These are phyloP conservation scores for Vimba vimba DNA, from an alignment of 2,113 vertebrate species.

Conservation along the genomic window DNA sequence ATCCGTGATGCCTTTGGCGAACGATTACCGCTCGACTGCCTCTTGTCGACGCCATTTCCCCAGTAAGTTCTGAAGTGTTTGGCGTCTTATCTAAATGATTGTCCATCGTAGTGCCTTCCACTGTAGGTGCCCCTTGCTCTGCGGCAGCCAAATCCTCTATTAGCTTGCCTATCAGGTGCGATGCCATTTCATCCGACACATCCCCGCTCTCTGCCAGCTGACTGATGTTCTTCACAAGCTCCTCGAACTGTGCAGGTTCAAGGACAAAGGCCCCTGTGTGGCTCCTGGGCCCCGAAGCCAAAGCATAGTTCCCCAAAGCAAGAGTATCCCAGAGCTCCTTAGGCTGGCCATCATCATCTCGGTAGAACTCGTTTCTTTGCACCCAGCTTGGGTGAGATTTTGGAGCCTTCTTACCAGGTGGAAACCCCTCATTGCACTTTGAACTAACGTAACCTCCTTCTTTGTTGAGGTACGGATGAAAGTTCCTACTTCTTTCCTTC, in stretches of 20 bases:
- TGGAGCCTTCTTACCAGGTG: slow-evolving; percentile 23
- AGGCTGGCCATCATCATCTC: slow-evolving; percentile 65
- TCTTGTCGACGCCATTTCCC: slow-evolving; percentile 56
- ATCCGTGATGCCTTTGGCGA: slow-evolving; percentile 69
- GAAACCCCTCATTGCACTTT: slow-evolving; percentile 32
- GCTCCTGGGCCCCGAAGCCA: slow-evolving; percentile 57
- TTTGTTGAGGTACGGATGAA: slow-evolving; percentile 29
- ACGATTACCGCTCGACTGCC: slow-evolving; percentile 71
- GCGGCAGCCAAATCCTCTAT: slow-evolving; percentile 71
- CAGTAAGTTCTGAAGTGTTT: slow-evolving; percentile 66
- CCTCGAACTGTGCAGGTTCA: slow-evolving; percentile 78
- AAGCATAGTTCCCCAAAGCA: slow-evolving; percentile 61
- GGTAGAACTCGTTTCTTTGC: slow-evolving; percentile 75
- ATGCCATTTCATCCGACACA: slow-evolving; percentile 79
- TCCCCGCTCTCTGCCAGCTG: slow-evolving; percentile 80
- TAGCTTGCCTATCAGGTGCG: slow-evolving; percentile 81
- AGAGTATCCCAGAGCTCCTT: slow-evolving; percentile 64
- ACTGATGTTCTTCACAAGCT: slow-evolving; percentile 84
- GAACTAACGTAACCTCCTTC: slow-evolving; percentile 12
- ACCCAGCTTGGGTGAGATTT: slow-evolving; percentile 72
- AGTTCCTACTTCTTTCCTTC: not conserved
- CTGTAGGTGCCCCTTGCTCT: slow-evolving; percentile 61
- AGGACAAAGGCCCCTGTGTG: slow-evolving; percentile 75
- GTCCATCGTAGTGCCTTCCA: slow-evolving; percentile 58
- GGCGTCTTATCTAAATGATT: slow-evolving; percentile 67